phyloP scores from a whole-genome alignment of 1,140 invertebrate species.

The Monochamus saltuarius region DNA sequence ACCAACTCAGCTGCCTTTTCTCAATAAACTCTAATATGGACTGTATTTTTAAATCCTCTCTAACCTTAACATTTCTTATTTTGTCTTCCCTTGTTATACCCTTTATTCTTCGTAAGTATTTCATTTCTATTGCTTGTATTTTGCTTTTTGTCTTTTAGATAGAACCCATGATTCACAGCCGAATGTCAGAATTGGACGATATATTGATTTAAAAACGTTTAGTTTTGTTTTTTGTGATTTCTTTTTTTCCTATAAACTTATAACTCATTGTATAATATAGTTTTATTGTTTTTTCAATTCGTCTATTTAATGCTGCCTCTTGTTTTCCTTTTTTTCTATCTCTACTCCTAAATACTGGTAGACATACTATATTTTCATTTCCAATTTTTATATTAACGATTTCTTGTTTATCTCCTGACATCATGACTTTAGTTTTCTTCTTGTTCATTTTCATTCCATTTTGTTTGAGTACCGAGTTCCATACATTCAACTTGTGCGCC shows the following conservation, averaged over 20 bases:
- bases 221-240: not conserved
- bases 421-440: not conserved
- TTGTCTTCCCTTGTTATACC: too few relatives aligned
- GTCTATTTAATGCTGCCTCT: not conserved
- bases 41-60: too few relatives aligned
- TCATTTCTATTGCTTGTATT: too few relatives aligned
- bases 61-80: too few relatives aligned
- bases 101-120: too few relatives aligned
- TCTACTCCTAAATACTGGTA: not conserved
- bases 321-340: not conserved
- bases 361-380: not conserved
- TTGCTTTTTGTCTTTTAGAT: too few relatives aligned
- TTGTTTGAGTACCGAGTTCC: not conserved
- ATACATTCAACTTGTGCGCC: not conserved
- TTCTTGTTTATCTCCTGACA: not conserved
- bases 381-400: not conserved
- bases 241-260: constrained; percentile 1
- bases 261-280: not conserved
- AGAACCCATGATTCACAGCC: too few relatives aligned
- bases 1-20: too few relatives aligned
- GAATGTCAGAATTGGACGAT: too few relatives aligned
- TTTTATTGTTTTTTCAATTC: not conserved
- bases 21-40: too few relatives aligned
- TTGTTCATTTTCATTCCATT: too few relatives aligned
- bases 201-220: not conserved